These are phyloP conservation scores for Ageneiosus marmoratus DNA, from an alignment of 2,113 vertebrate species.

Conservation along the genomic window DNA sequence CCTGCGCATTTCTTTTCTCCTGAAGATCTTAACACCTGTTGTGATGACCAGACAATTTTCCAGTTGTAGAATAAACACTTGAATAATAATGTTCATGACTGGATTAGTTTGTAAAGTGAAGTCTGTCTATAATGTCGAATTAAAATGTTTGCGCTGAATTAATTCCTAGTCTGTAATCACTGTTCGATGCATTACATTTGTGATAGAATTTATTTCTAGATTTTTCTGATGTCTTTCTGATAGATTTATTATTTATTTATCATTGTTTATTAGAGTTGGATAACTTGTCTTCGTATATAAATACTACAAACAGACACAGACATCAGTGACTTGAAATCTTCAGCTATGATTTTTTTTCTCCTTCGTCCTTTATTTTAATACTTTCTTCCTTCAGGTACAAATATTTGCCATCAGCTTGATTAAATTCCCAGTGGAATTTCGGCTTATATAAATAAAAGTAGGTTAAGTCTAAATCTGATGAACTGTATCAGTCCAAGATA, in stretches of 20 bases:
- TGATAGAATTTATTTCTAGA: no score
- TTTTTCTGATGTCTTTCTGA: not conserved
- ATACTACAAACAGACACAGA: not conserved
- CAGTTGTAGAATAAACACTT: no score
- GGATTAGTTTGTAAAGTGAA: not conserved
- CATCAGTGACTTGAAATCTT: not conserved
- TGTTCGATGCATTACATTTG: no score
- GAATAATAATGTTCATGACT: not conserved
- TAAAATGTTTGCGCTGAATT: not conserved
- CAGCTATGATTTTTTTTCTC: not conserved
- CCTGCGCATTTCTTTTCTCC: not conserved
- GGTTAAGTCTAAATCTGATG: not conserved
- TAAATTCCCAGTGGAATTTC: not conserved
- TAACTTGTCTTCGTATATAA: not conserved
- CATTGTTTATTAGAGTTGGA: not conserved
- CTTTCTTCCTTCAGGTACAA: not conserved
- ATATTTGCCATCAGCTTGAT: no score
- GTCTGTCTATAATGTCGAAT: not conserved
- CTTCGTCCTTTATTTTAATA: not conserved
- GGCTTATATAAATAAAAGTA: not conserved
- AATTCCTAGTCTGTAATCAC: not conserved
- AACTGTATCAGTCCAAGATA: not conserved
- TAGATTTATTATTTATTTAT: not conserved
- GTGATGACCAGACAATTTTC: not conserved
- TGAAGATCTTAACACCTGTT: not conserved